Conservation (phyloP, 2,113 vertebrate genomes). For the Balaenoptera acutorostrata region DNA sequence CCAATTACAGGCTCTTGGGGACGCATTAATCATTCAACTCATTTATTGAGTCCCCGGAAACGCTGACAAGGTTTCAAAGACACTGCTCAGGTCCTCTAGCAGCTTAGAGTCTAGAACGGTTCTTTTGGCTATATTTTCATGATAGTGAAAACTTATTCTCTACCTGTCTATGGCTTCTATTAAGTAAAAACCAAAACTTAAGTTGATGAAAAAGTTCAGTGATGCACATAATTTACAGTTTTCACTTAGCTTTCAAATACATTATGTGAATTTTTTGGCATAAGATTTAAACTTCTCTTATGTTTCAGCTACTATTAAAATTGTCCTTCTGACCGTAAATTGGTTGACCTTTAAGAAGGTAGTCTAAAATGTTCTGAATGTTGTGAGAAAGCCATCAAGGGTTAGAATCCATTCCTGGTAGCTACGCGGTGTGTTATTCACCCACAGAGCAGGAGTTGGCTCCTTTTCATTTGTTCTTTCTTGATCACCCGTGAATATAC, state of each 20-base stretch:
- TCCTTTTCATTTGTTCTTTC: background rate
- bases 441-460: background rate
- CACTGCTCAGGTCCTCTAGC: rapidly evolving
- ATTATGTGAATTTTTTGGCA: background rate
- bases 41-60: background rate
- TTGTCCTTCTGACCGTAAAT: background rate
- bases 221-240: background rate
- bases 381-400: background rate
- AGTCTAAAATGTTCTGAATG: background rate
- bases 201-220: background rate
- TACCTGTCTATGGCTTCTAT: background rate
- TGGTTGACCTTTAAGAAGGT: background rate
- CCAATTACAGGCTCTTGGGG: background rate
- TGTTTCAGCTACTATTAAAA: background rate
- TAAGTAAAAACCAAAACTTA: background rate
- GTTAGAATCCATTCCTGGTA: background rate
- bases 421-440: background rate
- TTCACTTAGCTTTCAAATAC: background rate
- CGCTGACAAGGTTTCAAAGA: background rate
- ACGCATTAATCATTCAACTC: background rate
- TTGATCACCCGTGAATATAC: background rate
- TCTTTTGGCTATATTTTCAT: background rate
- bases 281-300: background rate
- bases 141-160: background rate
- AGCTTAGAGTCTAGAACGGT: background rate